A percentile compares a stretch with the other conserved stretches of the same genome.
phyloP scores from a whole-genome alignment of 2,797 vertebrate genomes.

The Steatocranus sp. region DNA sequence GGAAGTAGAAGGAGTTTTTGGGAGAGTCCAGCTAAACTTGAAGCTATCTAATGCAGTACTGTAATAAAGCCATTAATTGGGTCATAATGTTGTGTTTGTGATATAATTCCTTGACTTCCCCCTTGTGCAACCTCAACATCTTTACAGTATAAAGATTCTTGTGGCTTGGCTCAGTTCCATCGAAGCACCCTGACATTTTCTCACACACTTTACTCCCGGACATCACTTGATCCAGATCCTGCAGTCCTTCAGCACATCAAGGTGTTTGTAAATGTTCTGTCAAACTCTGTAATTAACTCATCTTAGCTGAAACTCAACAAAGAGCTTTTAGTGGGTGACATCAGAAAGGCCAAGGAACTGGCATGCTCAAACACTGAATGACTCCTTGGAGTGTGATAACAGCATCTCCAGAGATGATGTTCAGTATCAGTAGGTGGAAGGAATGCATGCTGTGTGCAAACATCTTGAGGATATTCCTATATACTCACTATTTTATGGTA shows the following conservation, averaged over 20 bases:
- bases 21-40: not conserved
- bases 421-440: not conserved
- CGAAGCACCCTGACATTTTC: slow-evolving; percentile 1
- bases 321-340: slow-evolving; percentile 23
- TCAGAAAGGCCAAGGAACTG: slow-evolving; percentile 10
- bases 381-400: not conserved
- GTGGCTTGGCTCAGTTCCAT: not conserved
- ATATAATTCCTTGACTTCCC: not conserved
- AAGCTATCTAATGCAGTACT: not conserved
- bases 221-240: slow-evolving; percentile 32
- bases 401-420: not conserved
- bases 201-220: not conserved
- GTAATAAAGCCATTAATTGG: not conserved
- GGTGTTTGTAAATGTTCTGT: slow-evolving; percentile 33
- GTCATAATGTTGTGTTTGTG: not conserved
- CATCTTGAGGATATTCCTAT: not conserved
- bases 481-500: not conserved
- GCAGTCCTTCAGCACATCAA: slow-evolving; percentile 23
- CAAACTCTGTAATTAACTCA: slow-evolving; percentile 53
- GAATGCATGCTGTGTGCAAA: not conserved
- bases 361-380: not conserved
- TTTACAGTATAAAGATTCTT: slow-evolving; percentile 10
- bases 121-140: slow-evolving; percentile 5
- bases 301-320: slow-evolving; percentile 29
- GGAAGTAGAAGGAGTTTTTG: not conserved